Evolutionary conservation across 2,797 vertebrate genomes (phyloP), one percentile per base, ranked within the genome.

Genomic region (Rhabdophis nuchalis): DNA sequence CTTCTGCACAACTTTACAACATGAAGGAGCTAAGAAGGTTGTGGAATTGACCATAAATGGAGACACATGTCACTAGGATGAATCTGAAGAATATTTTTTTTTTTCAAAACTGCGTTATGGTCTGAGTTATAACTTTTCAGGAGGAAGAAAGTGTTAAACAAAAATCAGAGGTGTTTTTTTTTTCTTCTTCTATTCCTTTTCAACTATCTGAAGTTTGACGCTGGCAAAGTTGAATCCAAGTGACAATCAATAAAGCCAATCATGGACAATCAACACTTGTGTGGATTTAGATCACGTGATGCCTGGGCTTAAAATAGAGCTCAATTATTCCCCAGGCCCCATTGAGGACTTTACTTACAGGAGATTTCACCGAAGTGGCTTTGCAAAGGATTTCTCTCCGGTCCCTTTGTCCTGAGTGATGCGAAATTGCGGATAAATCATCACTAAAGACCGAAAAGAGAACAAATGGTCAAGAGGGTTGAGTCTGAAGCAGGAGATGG

Each of bases 161-260:
- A 68, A 56, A 89, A 91, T 91, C 87, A 95, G 95, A 95, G 46
- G 5, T 32, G n/a, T 52, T 88, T 56, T 25, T 9, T 68, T n/a
- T n/a, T n/a, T n/a, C n/a, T n/a, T n/a, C n/a, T n/a, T 13, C n/a
- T 61, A 8, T 36, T 72, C 13, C n/a, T 36, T 72, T 72, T 18
- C 16, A 95, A 96, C 93, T 95, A 77, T 91, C 20, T 93, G 90
- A 95, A 96, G 92, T 91, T 96, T 86, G 93, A 96, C 92, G 86
- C 85, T 95, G 88, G 82, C 90, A 95, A 97, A 87, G 95, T 93
- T 96, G 92, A 96, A 95, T 96, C 94, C 94, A 94, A 94, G 95
- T 72, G 96, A 96, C 93, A 97, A 97, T 97, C 97, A 97, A 97
- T 97, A 97, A 97, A 97, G 96, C 95, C 97, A 98, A 98, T 98